Conservation (phyloP, 2,888 invertebrate species). For the Dioctria linearis region DNA sequence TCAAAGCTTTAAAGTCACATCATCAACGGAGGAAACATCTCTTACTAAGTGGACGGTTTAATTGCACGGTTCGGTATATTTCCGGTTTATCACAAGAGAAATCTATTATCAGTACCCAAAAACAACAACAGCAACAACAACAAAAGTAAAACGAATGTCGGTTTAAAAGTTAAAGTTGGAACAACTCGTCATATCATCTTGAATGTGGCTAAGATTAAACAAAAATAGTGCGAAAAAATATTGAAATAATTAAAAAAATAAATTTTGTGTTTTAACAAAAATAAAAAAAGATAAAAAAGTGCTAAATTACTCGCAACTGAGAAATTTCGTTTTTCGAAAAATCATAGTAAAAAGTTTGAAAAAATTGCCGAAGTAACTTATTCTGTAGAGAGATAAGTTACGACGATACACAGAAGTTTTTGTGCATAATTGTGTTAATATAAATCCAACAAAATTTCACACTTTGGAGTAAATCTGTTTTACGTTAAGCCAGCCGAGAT, state of each 20-base stretch:
- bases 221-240: constrained; percentile 1
- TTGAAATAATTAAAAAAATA: constrained; percentile 17
- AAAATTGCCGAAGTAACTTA: constrained; percentile 18
- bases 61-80: constrained; percentile 36
- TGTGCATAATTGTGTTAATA: constrained; percentile 63
- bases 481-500: constrained; percentile 70
- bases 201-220: background rate
- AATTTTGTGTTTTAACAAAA: constrained; percentile 17
- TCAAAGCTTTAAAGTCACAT: constrained; percentile 36
- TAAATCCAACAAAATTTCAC: constrained; percentile 71
- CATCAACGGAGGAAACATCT: constrained; percentile 2
- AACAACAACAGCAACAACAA: background rate
- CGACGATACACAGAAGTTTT: constrained; percentile 12
- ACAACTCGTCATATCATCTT: background rate
- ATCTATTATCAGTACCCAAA: background rate
- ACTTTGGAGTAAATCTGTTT: constrained; percentile 72
- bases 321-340: constrained; percentile 2
- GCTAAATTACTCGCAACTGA: background rate
- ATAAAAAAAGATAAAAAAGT: constrained; percentile 1
- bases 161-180: constrained; percentile 14
- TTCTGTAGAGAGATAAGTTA: constrained; percentile 7
- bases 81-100: constrained; percentile 33
- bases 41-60: constrained; percentile 40
- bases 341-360: constrained; percentile 3
- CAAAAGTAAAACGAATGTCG: constrained; percentile 27